These are phyloP conservation scores for Catagonus wagneri DNA, from an alignment of 2,113 vertebrate genomes.

Conservation along the genomic window DNA sequence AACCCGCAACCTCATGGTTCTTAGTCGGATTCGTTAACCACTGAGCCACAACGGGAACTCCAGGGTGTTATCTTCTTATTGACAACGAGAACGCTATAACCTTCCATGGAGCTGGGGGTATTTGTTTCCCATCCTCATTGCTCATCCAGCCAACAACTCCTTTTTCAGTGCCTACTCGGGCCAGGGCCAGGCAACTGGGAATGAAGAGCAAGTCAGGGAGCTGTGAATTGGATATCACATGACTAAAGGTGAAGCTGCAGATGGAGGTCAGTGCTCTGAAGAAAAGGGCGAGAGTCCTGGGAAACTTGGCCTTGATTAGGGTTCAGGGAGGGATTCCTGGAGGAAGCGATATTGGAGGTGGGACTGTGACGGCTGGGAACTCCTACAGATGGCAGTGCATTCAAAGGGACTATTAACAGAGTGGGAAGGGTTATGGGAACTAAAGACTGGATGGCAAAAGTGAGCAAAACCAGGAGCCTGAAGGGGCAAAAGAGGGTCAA, in stretches of 20 bases:
- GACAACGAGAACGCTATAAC: neutral
- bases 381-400: neutral
- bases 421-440: neutral
- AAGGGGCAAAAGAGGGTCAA: neutral
- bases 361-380: neutral
- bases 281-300: neutral
- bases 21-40: no score
- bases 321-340: neutral
- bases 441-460: neutral
- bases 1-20: no score
- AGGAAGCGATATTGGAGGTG: neutral
- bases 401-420: neutral
- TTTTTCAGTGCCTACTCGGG: neutral
- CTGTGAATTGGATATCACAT: rapidly evolving
- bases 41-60: no score
- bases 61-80: neutral
- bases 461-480: neutral
- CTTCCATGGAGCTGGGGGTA: neutral
- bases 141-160: neutral
- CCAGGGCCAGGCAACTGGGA: neutral
- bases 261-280: neutral
- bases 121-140: neutral
- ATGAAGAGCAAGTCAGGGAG: neutral
- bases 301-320: neutral
- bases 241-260: neutral